These are phyloP conservation scores for Eulemur macaco DNA, from an alignment of 2,113 vertebrate genomes.

Conservation along the genomic window DNA sequence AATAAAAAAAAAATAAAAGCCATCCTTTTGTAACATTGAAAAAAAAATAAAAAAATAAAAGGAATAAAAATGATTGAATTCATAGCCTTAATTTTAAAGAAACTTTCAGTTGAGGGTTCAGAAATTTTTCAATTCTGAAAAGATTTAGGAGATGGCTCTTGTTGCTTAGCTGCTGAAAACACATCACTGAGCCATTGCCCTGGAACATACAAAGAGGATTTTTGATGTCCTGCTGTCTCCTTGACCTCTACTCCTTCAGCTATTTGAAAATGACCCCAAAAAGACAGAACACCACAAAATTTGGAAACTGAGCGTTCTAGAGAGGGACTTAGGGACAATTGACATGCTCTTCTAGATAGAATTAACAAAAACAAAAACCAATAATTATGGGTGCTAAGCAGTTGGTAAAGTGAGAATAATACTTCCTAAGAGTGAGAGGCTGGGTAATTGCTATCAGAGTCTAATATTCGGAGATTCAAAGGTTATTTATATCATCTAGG, in stretches of 20 bases:
- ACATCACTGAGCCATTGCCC: not conserved
- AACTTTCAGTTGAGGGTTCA: not conserved
- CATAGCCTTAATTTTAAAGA: not conserved
- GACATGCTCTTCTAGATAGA: not conserved
- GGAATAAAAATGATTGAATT: not conserved
- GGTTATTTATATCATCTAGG: too few species aligned
- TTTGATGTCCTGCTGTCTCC: not conserved
- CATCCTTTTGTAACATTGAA: too few species aligned
- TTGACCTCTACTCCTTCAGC: not conserved
- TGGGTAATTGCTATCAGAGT: too few species aligned
- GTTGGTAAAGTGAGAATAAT: not conserved
- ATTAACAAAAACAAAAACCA: not conserved
- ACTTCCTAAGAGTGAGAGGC: not conserved
- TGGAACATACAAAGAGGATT: not conserved
- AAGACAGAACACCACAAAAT: not conserved
- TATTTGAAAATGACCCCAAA: not conserved
- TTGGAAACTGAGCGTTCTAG: not conserved
- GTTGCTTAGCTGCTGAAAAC: not conserved
- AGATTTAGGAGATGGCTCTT: not conserved
- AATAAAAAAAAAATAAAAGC: too few species aligned
- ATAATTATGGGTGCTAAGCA: not conserved
- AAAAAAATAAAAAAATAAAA: not conserved
- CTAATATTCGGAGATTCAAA: too few species aligned
- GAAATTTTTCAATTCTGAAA: not conserved
- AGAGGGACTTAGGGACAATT: not conserved